Evolutionary conservation across 2,113 vertebrate species (phyloP).

Genomic region (Symphodus melops): DNA sequence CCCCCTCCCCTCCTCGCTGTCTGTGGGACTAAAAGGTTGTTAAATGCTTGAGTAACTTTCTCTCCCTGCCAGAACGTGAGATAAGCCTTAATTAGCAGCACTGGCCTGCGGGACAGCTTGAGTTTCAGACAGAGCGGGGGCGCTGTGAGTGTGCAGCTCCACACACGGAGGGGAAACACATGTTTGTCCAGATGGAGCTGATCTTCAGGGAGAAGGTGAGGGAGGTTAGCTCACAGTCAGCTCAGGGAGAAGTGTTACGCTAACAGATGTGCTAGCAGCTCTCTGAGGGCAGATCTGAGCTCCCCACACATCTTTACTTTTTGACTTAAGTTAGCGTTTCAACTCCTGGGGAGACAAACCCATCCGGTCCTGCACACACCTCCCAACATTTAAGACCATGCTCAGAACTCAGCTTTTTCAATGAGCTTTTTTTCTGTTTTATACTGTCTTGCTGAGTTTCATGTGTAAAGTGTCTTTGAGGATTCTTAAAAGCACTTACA

Average conservation of each 20-base stretch:
- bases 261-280: slow-evolving; percentile 23
- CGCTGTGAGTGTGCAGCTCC: not conserved
- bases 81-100: slow-evolving; percentile 30
- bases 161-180: slow-evolving; percentile 15
- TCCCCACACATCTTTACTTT: not conserved
- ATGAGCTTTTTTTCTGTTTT: too few species aligned
- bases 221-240: slow-evolving; percentile 9
- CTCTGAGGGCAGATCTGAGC: not conserved
- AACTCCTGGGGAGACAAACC: too few species aligned
- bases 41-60: slow-evolving; percentile 39
- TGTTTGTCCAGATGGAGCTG: slow-evolving; percentile 58
- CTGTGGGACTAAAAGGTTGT: slow-evolving; percentile 27
- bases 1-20: slow-evolving; percentile 38
- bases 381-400: too few species aligned
- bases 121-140: slow-evolving; percentile 22
- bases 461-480: too few species aligned
- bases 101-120: slow-evolving; percentile 20
- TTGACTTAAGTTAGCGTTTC: not conserved
- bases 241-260: slow-evolving; percentile 18
- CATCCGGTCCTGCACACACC: too few species aligned
- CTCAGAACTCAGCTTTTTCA: too few species aligned
- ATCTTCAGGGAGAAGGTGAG: slow-evolving; percentile 16
- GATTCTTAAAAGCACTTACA: too few species aligned
- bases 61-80: slow-evolving; percentile 38
- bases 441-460: too few species aligned